Base-by-base conservation (phyloP, 2,797 vertebrate genomes). In the Bradypus variegatus region DNA sequence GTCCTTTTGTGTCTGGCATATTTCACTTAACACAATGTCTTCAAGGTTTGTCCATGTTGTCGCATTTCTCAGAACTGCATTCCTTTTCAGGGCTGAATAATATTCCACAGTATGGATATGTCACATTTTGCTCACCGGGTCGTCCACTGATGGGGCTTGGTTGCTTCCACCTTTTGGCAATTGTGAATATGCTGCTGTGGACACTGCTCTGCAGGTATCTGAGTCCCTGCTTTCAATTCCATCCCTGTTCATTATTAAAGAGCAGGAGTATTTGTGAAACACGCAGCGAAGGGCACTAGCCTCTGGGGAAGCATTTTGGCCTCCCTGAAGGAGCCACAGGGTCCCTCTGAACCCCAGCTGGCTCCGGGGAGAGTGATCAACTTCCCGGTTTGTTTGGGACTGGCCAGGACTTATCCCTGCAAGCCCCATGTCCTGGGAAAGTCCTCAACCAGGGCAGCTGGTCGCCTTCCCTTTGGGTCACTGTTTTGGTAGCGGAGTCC, bases 271-370 rank as follows among this genome's bases (percentile, higher is more conserved):
- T 10, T 8, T 6, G n/a, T 12, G 67, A 48, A 69, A 9, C 31
- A 13, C 4, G 5, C 1, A 3, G 38, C 9, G 73, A 77, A 33
- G 29, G 10, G 21, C 21, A 45, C 2, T 3, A 4, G 21, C 6
- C 53, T 53, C 45, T 38, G 48, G 38, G 14, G 15, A 33, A 60
- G 58, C 21, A 7, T 11, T 16, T 38, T 2, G 1, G 29, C 27
- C 65, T 79, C 65, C 58, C 16, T 0, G 0, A 3, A 48, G 38
- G 78, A 60, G 13, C 50, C 67, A 15, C 10, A 45, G 9, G 14
- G 13, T 64, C 19, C 65, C 29, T 64, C 36, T n/a, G n/a, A 79
- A 11, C 7, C 41, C 50, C 9, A 48, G 53, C 2, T 5, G 69
- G 48, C n/a, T 36, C 36, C 19, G 2, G 29, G 19, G 0, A 9